A percentile compares a stretch with the other conserved stretches of the same genome.
These are phyloP conservation scores for Epicauta chinensis DNA, from an alignment of 1,140 invertebrate genomes.

Conservation along the genomic window DNA sequence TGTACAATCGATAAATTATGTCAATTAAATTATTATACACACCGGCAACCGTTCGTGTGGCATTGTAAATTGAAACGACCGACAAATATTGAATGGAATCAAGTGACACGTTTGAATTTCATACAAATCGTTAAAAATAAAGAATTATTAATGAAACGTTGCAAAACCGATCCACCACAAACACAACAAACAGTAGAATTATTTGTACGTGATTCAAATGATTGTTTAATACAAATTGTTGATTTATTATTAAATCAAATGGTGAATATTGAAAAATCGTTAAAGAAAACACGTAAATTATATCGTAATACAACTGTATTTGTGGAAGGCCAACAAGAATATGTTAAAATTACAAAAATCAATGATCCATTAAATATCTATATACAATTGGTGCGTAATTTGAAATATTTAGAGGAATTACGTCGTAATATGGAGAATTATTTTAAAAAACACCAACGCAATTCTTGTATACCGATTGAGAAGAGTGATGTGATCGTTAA, in stretches of 20 bases:
- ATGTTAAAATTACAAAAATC: conserved; percentile 19
- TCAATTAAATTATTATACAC: neutral
- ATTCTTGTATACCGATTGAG: conserved; percentile 4
- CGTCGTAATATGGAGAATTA: neutral
- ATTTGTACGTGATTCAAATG: conserved; percentile 25
- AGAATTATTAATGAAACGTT: conserved; percentile 16
- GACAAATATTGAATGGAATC: conserved; percentile 13
- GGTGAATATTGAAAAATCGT: too few species aligned
- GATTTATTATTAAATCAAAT: conserved; percentile 15
- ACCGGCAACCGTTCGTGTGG: conserved; percentile 15
- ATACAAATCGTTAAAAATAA: conserved; percentile 22
- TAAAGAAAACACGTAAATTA: too few species aligned
- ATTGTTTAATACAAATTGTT: conserved; percentile 19
- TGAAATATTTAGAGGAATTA: neutral
- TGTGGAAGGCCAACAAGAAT: conserved; percentile 19
- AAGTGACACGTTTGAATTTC: conserved; percentile 21
- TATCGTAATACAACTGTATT: conserved; percentile 9
- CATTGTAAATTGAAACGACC: conserved; percentile 24
- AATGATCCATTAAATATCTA: conserved; percentile 26
- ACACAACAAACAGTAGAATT: conserved; percentile 19
- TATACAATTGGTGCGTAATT: conserved; percentile 19
- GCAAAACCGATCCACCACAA: too few species aligned
- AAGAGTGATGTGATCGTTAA: conserved; percentile 24
- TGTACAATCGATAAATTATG: conserved; percentile 9
- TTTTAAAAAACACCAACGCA: neutral